These are phyloP conservation scores for Meriones psammophilus DNA, from an alignment of 2,797 vertebrate genomes.

Conservation along the genomic window DNA sequence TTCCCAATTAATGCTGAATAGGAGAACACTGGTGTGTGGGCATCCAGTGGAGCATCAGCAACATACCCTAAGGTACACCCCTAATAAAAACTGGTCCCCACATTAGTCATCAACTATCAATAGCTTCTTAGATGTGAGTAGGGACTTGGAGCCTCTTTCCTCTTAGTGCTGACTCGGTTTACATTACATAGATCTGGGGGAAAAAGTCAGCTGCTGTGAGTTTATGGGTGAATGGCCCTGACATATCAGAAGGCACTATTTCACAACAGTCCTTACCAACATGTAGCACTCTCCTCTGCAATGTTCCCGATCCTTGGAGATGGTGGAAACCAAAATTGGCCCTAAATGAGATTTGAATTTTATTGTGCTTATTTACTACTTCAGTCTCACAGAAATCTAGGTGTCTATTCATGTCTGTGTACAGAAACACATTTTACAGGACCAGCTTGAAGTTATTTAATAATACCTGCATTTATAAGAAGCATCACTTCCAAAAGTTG, in stretches of 20 bases:
- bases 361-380: neutral
- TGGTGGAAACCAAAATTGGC: neutral
- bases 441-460: neutral
- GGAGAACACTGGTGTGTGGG: neutral
- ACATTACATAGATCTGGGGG: rapidly evolving
- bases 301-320: neutral
- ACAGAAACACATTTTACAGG: neutral
- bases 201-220: too few relatives aligned
- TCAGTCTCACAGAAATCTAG: neutral
- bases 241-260: neutral
- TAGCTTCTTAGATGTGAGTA: too few relatives aligned
- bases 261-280: neutral
- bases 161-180: neutral
- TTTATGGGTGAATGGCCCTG: neutral
- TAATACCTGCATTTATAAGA: neutral
- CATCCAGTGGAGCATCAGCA: neutral
- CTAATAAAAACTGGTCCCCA: neutral
- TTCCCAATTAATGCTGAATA: neutral
- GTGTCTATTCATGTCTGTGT: neutral
- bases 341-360: neutral
- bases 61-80: rapidly evolving
- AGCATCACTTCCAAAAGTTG: neutral
- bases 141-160: neutral
- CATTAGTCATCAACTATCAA: rapidly evolving
- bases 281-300: neutral